Evolutionary conservation across 2,888 invertebrate genomes (phyloP), one percentile per base, ranked within the genome.

Genomic region (Disparrhopalites patrizii): DNA sequence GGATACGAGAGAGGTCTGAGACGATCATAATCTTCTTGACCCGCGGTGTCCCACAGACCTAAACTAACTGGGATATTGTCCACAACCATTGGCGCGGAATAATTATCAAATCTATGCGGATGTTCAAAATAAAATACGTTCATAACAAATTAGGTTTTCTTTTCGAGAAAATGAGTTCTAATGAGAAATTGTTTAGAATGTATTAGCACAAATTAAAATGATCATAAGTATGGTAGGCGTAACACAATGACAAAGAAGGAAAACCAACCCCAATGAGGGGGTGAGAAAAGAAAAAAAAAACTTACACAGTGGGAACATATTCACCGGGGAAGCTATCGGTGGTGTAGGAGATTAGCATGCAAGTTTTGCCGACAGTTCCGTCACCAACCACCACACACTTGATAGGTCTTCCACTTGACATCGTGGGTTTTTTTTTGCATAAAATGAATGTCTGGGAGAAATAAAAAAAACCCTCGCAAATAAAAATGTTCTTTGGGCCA

Each of bases 81-180:
- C 67, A 97, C 96, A 76, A 94, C 94, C 93, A 98, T 94, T 55
- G 96, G 96, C 55, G 97, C 96, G 51, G 97, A 97, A 80, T 98
- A 98, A 82, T 98, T 98, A 81, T 98, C 98, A 83, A 98, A 98
- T 77, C 97, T 94, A 79, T n/a, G n/a, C n/a, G n/a, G n/a, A n/a
- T n/a, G n/a, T n/a, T n/a, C n/a, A n/a, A n/a, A n/a, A n/a, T n/a
- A n/a, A n/a, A n/a, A n/a, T n/a, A n/a, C n/a, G n/a, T n/a, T n/a
- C n/a, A n/a, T n/a, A n/a, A n/a, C n/a, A n/a, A n/a, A n/a, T n/a
- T n/a, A n/a, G n/a, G n/a, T n/a, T n/a, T n/a, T n/a, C n/a, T n/a
- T n/a, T n/a, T n/a, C n/a, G n/a, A n/a, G n/a, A n/a, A n/a, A n/a
- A n/a, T n/a, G n/a, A n/a, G n/a, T n/a, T n/a, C n/a, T n/a, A n/a